A percentile compares a stretch with the other conserved stretches of the same genome.
Conservation (phyloP, 2,113 vertebrate genomes). For the Cyphomyrus plagiostoma region DNA sequence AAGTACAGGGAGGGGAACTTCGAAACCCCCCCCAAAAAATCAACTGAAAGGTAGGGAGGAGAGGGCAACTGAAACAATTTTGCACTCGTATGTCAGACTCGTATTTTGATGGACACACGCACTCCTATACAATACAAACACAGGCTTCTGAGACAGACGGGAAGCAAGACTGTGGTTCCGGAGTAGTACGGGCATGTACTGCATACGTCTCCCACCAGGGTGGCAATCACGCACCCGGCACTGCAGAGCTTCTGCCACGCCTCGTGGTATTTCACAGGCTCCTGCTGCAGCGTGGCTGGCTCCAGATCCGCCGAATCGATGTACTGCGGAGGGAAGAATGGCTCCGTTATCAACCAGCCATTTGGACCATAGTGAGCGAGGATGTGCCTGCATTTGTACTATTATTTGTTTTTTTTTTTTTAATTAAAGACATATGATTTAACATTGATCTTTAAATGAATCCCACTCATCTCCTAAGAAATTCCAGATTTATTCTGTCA, state of each 20-base stretch:
- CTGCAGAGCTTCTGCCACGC: conserved; percentile 96
- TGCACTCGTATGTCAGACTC: background rate
- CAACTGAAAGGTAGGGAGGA: too few relatives aligned
- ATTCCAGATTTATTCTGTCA: background rate
- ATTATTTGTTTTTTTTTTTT: background rate
- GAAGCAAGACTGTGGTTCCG: background rate
- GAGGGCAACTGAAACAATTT: background rate
- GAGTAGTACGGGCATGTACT: background rate
- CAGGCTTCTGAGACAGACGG: background rate
- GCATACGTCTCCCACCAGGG: background rate
- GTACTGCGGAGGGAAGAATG: conserved; percentile 59
- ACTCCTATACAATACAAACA: background rate
- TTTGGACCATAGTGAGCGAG: background rate
- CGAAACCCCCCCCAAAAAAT: background rate
- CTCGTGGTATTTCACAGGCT: conserved; percentile 90
- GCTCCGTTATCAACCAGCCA: background rate
- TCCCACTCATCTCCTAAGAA: background rate
- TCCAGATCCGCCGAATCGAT: conserved; percentile 90
- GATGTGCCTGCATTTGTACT: background rate
- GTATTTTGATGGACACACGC: background rate
- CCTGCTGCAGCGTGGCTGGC: conserved; percentile 72
- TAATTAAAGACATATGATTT: background rate
- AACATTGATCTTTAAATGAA: background rate
- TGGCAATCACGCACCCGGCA: conserved; percentile 72
- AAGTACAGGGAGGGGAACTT: background rate